Conservation (phyloP, 2,888 invertebrate genomes). For the Epinotia nisella region DNA sequence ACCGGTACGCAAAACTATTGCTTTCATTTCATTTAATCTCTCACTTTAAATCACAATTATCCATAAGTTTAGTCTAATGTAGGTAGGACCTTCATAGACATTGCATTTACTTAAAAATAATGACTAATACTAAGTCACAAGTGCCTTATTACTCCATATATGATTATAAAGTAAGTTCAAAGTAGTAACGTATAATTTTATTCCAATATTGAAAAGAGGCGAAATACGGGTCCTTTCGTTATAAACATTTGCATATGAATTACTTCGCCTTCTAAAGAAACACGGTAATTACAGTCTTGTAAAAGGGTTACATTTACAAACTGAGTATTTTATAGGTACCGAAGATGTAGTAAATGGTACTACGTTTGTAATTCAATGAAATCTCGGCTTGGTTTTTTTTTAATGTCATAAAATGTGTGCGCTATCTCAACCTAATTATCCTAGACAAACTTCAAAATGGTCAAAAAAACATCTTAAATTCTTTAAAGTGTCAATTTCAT, state of each 20-base stretch:
- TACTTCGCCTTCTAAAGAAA: conserved; percentile 39
- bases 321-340: background rate
- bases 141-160: background rate
- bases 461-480: too few species aligned
- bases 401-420: too few species aligned
- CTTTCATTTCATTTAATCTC: too few species aligned
- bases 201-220: conserved; percentile 56
- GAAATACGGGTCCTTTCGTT: conserved; percentile 50
- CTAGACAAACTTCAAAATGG: too few species aligned
- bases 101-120: background rate
- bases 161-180: conserved; percentile 28
- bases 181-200: conserved; percentile 55
- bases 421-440: too few species aligned
- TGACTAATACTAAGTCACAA: background rate
- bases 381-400: background rate
- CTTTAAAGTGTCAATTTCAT: background rate
- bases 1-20: background rate
- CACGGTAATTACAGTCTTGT: conserved; percentile 17
- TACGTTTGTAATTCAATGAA: background rate
- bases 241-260: conserved; percentile 66
- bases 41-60: too few species aligned
- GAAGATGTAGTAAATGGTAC: background rate
- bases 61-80: too few species aligned
- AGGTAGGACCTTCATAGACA: background rate
- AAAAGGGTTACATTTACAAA: conserved; percentile 33